Evolutionary conservation across 2,797 vertebrate species (phyloP).

Genomic region (Centroberyx gerrardi): DNA sequence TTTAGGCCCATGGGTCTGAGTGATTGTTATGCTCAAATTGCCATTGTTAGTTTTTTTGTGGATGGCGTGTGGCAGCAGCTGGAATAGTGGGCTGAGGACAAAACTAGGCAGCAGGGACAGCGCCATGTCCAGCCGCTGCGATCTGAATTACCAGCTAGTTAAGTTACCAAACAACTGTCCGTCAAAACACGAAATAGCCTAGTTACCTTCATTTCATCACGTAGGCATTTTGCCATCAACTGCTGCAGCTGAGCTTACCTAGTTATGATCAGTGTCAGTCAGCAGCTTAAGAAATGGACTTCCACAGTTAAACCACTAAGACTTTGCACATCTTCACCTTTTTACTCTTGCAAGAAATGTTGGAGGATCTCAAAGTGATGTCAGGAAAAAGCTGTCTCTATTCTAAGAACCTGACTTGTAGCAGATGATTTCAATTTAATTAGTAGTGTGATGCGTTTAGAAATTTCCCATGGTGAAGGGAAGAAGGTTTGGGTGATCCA

Average conservation of each 20-base stretch:
- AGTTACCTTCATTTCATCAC: constrained; percentile 38
- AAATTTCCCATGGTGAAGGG: too few relatives aligned
- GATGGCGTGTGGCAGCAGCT: constrained; percentile 72
- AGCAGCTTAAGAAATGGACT: constrained; percentile 1
- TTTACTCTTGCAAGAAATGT: constrained; percentile 7
- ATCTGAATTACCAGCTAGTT: constrained; percentile 34
- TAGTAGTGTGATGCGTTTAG: too few relatives aligned
- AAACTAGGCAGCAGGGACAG: constrained; percentile 61
- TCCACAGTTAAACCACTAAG: constrained; percentile 16
- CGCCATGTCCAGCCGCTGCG: constrained; percentile 58
- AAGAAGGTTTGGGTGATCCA: too few relatives aligned
- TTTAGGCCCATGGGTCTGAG: constrained; percentile 66
- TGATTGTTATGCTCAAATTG: constrained; percentile 70
- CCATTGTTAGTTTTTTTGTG: constrained; percentile 64
- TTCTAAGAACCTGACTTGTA: not conserved
- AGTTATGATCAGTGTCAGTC: constrained; percentile 1
- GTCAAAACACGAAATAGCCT: constrained; percentile 25
- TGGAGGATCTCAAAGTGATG: constrained; percentile 3
- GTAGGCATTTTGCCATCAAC: not conserved
- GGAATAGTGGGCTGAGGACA: constrained; percentile 66
- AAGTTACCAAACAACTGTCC: constrained; percentile 29
- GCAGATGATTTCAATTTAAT: too few relatives aligned
- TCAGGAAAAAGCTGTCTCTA: not conserved
- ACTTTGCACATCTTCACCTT: constrained; percentile 23
- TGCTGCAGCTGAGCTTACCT: constrained; percentile 4